Evolutionary conservation across 2,113 vertebrate genomes (phyloP).

Genomic region (Sturnira hondurensis): DNA sequence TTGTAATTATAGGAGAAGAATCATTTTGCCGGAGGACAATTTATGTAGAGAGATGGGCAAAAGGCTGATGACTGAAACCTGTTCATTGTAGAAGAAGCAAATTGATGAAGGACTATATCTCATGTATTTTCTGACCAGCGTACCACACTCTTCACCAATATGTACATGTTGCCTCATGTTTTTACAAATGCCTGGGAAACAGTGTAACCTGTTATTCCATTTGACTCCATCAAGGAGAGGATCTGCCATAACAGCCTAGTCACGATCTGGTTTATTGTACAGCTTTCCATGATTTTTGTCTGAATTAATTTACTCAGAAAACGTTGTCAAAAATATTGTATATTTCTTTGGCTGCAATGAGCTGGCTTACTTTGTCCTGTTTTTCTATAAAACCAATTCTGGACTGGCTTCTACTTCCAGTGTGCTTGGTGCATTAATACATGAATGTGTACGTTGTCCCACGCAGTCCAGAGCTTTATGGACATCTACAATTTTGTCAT

Average conservation of each 20-base stretch:
- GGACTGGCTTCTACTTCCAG: background rate
- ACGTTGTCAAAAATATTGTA: background rate
- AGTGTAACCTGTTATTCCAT: background rate
- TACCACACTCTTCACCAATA: background rate
- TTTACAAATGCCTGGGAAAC: background rate
- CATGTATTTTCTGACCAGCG: background rate
- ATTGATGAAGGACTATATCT: background rate
- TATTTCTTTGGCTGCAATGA: background rate
- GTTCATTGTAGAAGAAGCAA: background rate
- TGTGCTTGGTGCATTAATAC: background rate
- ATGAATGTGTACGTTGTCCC: background rate
- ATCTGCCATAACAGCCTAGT: background rate
- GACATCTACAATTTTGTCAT: background rate
- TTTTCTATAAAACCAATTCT: background rate
- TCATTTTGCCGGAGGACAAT: background rate
- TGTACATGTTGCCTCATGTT: background rate
- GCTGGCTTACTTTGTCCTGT: background rate
- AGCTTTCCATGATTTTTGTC: background rate
- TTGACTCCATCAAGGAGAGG: background rate
- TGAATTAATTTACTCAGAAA: background rate
- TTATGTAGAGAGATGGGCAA: background rate
- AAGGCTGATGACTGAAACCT: background rate
- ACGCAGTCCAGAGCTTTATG: background rate
- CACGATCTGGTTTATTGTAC: background rate
- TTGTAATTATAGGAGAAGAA: background rate